Evolutionary conservation across 2,888 invertebrate species (phyloP), one percentile per base, ranked within the genome.

Genomic region (Lathronympha strigana): DNA sequence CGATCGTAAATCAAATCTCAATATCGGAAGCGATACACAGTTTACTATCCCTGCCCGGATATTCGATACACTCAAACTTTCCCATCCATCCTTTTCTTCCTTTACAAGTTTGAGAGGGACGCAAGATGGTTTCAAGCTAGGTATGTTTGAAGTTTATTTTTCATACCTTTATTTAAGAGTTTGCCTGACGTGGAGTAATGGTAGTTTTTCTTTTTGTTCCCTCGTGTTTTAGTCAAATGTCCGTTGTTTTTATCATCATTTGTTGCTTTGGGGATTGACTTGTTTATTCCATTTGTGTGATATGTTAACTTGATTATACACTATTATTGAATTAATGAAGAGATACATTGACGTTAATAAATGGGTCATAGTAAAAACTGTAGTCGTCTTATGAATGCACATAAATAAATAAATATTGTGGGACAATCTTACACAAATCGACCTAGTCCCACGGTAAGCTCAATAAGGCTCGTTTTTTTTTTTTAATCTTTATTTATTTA

Each of bases 1-100:
- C 28, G 53, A 40, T 49, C 60, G 66, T 66, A 66, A 66, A 66
- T 66, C 66, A 66, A 66, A 61, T 54, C 53, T 47, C 66, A 54
- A 66, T 66, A 66, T 49, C 47, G 54, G 43, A 51, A 61, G 60
- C 58, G 66, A 61, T 66, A 64, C 63, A 50, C 45, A 58, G 58
- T 58, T 60, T 19, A 53, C 64, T 53, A 60, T 28, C 64, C 51
- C 58, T 53, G 53, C 13, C 58, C 43, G 55, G 50, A 43, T 45
- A 60, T 45, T 53, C 36, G 23, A 23, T 49, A 31, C 25, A n/a
- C 33, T 8, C n/a, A 28, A 38, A 40, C 21, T 55, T 25, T 50
- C 19, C 17, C 31, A 51, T 31, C 40, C 9, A 6, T 58, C 50
- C 58, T 15, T 8, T 23, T 58, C 50, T 8, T 11, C 21, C 36